Conservation (phyloP, 2,113 vertebrate genomes). For the Dromas ardeola region DNA sequence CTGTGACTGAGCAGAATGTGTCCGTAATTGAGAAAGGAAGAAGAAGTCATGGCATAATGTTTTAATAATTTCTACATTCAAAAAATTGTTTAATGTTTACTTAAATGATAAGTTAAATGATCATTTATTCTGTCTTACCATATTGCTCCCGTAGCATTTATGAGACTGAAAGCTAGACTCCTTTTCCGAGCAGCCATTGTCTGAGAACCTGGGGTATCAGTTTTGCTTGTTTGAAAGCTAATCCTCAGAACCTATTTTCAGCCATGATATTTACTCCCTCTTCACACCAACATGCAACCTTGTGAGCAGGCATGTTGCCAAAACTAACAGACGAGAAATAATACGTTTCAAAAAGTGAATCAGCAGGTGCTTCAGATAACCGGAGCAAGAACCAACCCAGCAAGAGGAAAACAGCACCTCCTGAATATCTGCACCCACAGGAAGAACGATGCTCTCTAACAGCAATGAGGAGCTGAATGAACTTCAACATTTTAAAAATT, state of each 20-base stretch:
- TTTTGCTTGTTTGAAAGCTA: not conserved
- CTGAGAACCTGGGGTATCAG: not conserved
- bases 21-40: not conserved
- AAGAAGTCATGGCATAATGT: not conserved
- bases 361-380: not conserved
- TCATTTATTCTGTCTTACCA: not conserved
- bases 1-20: not conserved
- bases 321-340: not conserved
- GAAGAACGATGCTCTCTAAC: rapidly evolving
- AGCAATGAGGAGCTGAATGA: not conserved
- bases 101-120: not conserved
- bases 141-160: not conserved
- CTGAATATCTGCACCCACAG: not conserved
- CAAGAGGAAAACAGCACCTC: not conserved
- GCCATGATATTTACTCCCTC: not conserved
- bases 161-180: not conserved
- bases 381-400: not conserved
- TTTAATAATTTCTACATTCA: not conserved
- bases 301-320: not conserved
- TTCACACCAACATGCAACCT: not conserved
- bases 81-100: not conserved
- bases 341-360: not conserved
- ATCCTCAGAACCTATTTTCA: not conserved
- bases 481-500: not conserved
- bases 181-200: not conserved